Evolutionary conservation across 2,888 invertebrate species (phyloP).

Genomic region (Drosophila macrothrix): DNA sequence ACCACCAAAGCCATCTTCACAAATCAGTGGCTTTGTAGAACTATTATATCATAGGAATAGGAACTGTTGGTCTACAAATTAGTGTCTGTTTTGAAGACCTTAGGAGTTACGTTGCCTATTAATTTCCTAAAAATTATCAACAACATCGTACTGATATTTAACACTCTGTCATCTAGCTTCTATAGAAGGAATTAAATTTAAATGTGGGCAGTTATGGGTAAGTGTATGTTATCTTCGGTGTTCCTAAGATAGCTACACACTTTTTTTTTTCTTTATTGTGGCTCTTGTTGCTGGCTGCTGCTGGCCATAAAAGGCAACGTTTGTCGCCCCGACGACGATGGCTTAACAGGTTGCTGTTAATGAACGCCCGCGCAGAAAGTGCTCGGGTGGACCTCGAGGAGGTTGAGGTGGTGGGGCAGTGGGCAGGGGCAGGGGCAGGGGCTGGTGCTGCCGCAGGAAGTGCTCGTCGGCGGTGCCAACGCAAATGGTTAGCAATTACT

Average conservation of each 20-base stretch:
- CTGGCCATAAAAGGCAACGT: constrained; percentile 74
- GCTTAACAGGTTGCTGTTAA: constrained; percentile 79
- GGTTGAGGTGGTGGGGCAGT: not conserved
- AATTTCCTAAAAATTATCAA: not conserved
- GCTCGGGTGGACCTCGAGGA: not conserved
- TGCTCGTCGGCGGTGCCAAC: constrained; percentile 70
- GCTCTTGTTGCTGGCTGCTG: constrained; percentile 34
- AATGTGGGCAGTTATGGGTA: not conserved
- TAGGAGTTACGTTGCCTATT: not conserved
- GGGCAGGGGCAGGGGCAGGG: not conserved
- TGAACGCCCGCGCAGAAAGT: constrained; percentile 72
- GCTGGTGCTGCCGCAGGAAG: constrained; percentile 32
- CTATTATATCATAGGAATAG: not conserved
- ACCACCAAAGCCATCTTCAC: not conserved
- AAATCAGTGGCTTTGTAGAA: not conserved
- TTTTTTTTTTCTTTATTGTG: constrained; percentile 27
- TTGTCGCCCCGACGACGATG: constrained; percentile 71
- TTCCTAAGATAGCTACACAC: not conserved
- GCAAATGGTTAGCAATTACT: constrained; percentile 79
- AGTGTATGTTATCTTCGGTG: constrained; percentile 2
- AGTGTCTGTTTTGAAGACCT: not conserved
- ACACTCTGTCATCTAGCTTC: too few relatives aligned
- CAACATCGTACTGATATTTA: not conserved
- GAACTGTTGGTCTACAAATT: not conserved
- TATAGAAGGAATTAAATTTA: not conserved